Evolutionary conservation across 2,113 vertebrate species (phyloP).

Genomic region (Proterorhinus semilunaris): DNA sequence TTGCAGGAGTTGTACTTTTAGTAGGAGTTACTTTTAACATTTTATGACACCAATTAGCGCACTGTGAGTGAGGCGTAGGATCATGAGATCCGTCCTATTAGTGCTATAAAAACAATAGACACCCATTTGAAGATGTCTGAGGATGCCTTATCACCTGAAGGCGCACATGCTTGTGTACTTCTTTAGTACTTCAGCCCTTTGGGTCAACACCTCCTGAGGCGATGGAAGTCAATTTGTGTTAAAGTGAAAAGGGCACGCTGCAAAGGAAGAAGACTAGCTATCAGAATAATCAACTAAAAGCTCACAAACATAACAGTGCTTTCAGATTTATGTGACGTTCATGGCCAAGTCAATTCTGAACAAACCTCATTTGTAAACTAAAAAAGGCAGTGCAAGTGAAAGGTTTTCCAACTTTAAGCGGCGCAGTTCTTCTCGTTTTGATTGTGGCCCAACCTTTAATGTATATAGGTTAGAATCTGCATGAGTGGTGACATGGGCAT

Average conservation of each 20-base stretch:
- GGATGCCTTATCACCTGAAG: background rate
- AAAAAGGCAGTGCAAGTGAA: too few relatives aligned
- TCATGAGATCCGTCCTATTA: background rate
- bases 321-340: background rate
- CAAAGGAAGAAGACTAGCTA: too few relatives aligned
- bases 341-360: background rate
- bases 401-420: too few relatives aligned
- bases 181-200: background rate
- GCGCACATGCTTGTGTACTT: background rate
- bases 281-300: background rate
- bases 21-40: background rate
- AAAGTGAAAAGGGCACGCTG: background rate
- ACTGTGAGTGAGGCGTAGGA: background rate
- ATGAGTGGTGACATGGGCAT: too few relatives aligned
- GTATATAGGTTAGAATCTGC: too few relatives aligned
- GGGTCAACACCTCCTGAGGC: constrained; percentile 3
- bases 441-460: too few relatives aligned
- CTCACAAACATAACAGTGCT: background rate
- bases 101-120: background rate
- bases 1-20: background rate
- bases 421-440: too few relatives aligned
- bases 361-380: too few relatives aligned
- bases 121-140: background rate
- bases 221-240: background rate
- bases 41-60: background rate